Base-by-base conservation (phyloP, 2,888 invertebrate species). In the Ganaspis brasiliensis region DNA sequence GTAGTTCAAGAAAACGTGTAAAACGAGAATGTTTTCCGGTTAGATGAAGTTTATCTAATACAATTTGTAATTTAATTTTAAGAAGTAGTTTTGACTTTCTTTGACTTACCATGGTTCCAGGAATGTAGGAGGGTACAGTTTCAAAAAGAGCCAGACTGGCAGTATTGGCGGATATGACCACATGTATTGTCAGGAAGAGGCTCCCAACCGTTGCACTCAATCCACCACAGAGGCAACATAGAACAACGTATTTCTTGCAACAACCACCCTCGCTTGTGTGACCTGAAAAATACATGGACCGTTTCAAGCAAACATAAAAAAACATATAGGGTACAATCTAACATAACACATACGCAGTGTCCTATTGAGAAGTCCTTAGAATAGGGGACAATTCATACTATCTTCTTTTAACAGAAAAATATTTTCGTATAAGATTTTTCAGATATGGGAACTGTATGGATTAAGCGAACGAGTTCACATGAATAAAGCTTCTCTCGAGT, bases 121-220 rank as follows among this genome's bases (percentile, higher is more conserved):
- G 97, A 85, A 98, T 97, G 89, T 98, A 98, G 6, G 97, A 97
- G n/a, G 98, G 98, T 84, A 98, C 96, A 0, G 98, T 97, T 93
- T 98, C 98, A 91, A 98, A 95, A 88, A 97, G 88, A 61, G 91
- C 89, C 70, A 91, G 87, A 87, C 92, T 86, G 87, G 91, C 90
- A 72, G 97, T 97, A 90, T 96, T 95, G 1, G 96, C 95, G 26
- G 96, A 93, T 77, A 97, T 94, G 82, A 96, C 93, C 87, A 96
- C 95, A 89, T 96, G 96, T 82, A 97, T 95, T 1, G 96, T 95
- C 6, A 96, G 94, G 89, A 96, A 94, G 79, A 97, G 93, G 16
- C 95, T 95, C 14, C 97, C 97, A 79, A 97, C 92, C 37, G 96
- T 94, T 2, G 96, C 95, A 3, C 96, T 95, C 77, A 96, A 92